phyloP scores from a whole-genome alignment of 2,797 vertebrate genomes.

The Sebastes steindachneri region DNA sequence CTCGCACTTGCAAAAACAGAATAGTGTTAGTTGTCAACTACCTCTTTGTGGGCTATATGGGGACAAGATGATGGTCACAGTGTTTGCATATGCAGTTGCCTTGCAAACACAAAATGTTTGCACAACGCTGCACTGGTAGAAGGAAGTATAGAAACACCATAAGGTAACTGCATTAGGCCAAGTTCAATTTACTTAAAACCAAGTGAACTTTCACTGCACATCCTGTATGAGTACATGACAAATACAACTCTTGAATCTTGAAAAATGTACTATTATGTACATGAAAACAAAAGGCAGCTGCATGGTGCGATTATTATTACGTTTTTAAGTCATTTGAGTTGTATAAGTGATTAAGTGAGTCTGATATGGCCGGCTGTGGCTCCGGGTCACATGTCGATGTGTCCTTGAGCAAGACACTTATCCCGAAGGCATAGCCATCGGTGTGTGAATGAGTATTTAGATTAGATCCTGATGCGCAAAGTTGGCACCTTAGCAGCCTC shows the following conservation, averaged over 20 bases:
- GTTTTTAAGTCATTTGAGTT: rapidly evolving
- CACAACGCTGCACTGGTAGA: neutral
- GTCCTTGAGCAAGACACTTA: too few species aligned
- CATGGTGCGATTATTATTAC: rapidly evolving
- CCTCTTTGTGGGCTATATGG: neutral
- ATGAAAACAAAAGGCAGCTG: neutral
- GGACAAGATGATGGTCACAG: neutral
- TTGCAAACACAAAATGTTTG: neutral
- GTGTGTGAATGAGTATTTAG: too few species aligned
- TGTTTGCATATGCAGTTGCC: neutral
- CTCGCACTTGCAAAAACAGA: neutral
- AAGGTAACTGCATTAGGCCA: neutral
- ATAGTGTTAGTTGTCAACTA: neutral
- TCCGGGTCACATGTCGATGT: too few species aligned
- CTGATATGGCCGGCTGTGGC: neutral
- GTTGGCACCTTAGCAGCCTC: too few species aligned
- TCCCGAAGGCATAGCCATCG: too few species aligned
- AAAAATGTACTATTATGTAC: rapidly evolving
- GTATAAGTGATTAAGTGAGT: neutral
- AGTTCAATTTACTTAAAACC: neutral
- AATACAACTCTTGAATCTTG: too few species aligned
- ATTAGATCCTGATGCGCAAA: too few species aligned
- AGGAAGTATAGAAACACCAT: neutral
- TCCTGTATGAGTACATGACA: too few species aligned
- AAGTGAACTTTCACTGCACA: too few species aligned